Base-by-base conservation (phyloP, 2,113 vertebrate genomes). In the Tricholaema leucomelas region DNA sequence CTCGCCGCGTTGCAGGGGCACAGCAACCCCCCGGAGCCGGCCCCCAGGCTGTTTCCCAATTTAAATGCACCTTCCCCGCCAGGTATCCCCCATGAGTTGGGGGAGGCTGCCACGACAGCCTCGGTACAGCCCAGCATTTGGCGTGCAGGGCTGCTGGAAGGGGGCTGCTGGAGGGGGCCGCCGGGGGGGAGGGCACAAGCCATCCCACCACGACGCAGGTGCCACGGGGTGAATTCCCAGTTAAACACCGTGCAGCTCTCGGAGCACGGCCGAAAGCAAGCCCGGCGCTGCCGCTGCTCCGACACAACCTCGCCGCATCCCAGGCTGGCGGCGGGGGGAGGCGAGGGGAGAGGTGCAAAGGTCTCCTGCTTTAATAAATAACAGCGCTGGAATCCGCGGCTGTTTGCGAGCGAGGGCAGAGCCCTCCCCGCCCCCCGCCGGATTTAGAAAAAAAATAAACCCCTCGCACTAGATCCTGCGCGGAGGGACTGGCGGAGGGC, bases 341-440 rank as follows among this genome's bases (percentile, higher is more conserved):
- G 81, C 2, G 17, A 74, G 80, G 70, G 66, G 80, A 84, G 85
- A 81, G 87, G 94, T 90, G 82, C 81, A 91, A 94, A 95, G 95
- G 88, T 95, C 92, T 87, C 85, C 71, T 54, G 92, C 91, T 97
- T 93, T 95, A 92, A 84, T 90, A 95, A 97, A 95, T 82, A 95
- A 94, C 81, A 88, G 93, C 56, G 1, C 58, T 80, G 79, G 95
- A 97, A 97, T 91, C 88, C 48, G 84, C 27, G 91, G 94, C 96
- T 95, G 91, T 94, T 96, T 94, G 96, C 17, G 28, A 95, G 97
- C 82, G 55, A 14, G 35, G 87, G 95, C 89, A 94, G 91, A 77
- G 83, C 88, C 70, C 92, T 92, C 63, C 89, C 91, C 79, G 0
- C 92, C 91, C 59, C 89, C 93, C 65, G 38, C 84, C 65, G 90